Evolutionary conservation across 2,888 invertebrate species (phyloP).

Genomic region (Philopedon plagiatum): DNA sequence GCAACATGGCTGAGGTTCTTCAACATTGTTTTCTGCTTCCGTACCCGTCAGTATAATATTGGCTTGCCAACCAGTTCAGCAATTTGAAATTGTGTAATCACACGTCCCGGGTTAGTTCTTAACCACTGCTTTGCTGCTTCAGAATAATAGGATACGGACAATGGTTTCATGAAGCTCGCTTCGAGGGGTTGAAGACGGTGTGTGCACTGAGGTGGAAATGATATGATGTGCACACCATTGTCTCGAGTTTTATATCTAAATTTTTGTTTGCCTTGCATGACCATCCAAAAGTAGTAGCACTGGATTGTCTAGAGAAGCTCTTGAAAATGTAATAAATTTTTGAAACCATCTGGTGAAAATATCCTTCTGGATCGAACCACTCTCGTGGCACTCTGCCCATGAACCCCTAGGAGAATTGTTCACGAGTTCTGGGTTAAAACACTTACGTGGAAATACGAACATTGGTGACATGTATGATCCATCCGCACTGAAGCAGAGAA

Average conservation of each 20-base stretch:
- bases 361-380: slow-evolving; percentile 48
- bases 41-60: neutral
- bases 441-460: slow-evolving; percentile 47
- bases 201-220: too few species aligned
- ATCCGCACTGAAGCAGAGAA: slow-evolving; percentile 8
- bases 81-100: too few species aligned
- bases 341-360: slow-evolving; percentile 46
- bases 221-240: too few species aligned
- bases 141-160: too few species aligned
- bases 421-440: slow-evolving; percentile 36
- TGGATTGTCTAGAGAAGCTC: slow-evolving; percentile 1
- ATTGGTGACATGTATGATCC: slow-evolving; percentile 30
- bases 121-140: neutral
- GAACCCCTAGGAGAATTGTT: slow-evolving; percentile 43
- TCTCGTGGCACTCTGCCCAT: slow-evolving; percentile 48
- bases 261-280: slow-evolving; percentile 10
- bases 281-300: slow-evolving; percentile 2
- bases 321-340: slow-evolving; percentile 18
- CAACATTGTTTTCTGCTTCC: too few species aligned
- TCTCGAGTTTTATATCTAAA: neutral
- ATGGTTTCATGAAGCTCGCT: too few species aligned
- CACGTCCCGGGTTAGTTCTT: too few species aligned
- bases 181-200: too few species aligned
- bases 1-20: too few species aligned
- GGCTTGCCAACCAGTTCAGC: slow-evolving; percentile 42